Base-by-base conservation (phyloP, 1,140 invertebrate genomes). In the Drosophila aff. region DNA sequence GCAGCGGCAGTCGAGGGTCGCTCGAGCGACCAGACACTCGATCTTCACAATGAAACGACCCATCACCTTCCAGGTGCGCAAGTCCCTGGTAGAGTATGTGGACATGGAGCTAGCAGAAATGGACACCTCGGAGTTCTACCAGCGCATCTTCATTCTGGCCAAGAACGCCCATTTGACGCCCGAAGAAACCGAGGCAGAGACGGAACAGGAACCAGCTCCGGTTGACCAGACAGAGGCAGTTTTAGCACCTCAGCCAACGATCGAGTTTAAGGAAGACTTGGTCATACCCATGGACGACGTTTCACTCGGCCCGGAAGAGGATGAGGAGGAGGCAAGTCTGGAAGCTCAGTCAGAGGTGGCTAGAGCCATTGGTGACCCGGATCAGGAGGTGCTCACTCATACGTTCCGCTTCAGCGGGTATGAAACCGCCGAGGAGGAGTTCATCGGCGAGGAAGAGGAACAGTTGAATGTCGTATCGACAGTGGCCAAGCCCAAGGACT, bases 111-210 rank as follows among this genome's bases (percentile, higher is more conserved):
- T 92, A 28, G n/a, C 61, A 3, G 47, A 61, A 0, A 79, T 78
- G 77, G 60, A 69, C 2, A 85, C 87, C 2, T 81, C 82, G 18
- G 79, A 89, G 18, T 92, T 91, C 41, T 92, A 90, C 40, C 91
- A 92, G 33, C 87, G 91, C 18, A 81, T 92, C 10, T 92, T 78
- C 11, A 83, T 92, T 11, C 60, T 92, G 40, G 91, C 91, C 55
- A 85, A 89, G 21, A 92, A 92, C 46, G 47, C 72, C 31, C 55
- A 69, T 3, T 49, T 67, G 0, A 72, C 66, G 31, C 49, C 52
- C 5, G 18, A 38, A 21, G 31, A 40, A 4, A n/a, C 31, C 1
- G 69, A 69, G 5, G 4, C 7, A 4, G 68, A 57, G 1, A 7
- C 16, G 21, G 4, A 26, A 15, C 1, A 8, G 15, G 16, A 52